These are phyloP conservation scores for Luffia ferchaultella DNA, from an alignment of 2,888 invertebrate species.

Conservation along the genomic window DNA sequence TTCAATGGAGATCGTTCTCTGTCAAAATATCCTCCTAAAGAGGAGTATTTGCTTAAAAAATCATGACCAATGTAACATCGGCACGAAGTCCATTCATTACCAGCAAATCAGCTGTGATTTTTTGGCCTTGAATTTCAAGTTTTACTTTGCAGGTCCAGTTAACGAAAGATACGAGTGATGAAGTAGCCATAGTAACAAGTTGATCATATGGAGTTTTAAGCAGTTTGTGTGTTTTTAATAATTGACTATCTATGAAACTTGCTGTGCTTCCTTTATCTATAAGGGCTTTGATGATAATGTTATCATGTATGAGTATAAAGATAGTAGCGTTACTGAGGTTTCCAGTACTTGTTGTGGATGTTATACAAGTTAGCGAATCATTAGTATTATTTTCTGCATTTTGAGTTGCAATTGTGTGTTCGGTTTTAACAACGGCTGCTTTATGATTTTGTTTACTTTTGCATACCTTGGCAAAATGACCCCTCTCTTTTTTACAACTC, in stretches of 20 bases:
- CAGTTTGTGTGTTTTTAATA: too few species aligned
- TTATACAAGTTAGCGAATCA: too few species aligned
- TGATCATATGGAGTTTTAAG: too few species aligned
- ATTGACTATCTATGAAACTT: not conserved
- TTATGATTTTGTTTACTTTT: too few species aligned
- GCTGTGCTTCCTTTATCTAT: conserved; percentile 3
- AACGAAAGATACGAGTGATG: not conserved
- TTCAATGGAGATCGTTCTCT: not conserved
- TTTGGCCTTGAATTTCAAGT: not conserved
- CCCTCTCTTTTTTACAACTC: conserved; percentile 5
- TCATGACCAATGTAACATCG: not conserved
- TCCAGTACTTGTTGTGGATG: too few species aligned
- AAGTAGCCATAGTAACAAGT: too few species aligned
- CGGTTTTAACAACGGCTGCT: too few species aligned
- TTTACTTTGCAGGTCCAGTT: not conserved
- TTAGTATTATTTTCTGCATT: too few species aligned
- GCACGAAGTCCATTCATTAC: not conserved
- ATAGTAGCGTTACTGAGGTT: not conserved
- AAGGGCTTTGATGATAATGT: conserved; percentile 2
- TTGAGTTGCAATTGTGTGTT: too few species aligned
- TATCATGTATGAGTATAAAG: not conserved
- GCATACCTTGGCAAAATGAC: conserved; percentile 7
- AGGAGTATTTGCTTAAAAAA: not conserved
- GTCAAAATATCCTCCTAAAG: not conserved
- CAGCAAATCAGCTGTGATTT: not conserved